Evolutionary conservation across 2,113 vertebrate species (phyloP).

Genomic region (Octodon degus): DNA sequence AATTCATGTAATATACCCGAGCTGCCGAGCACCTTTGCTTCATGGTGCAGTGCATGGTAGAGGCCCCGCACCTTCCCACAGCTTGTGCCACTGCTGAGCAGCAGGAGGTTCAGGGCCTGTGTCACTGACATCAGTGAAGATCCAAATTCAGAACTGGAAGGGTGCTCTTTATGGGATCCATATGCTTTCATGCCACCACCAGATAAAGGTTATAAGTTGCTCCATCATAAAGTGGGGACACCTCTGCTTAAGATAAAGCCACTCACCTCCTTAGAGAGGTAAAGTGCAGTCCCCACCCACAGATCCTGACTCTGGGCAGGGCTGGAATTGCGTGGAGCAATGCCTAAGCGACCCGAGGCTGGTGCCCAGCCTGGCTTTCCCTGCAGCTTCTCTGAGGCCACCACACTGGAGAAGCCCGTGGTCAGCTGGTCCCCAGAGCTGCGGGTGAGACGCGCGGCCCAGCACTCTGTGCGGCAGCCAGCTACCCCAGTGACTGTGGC

Average conservation of each 20-base stretch:
- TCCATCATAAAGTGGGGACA: background rate
- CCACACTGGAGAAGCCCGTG: background rate
- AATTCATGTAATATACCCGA: background rate
- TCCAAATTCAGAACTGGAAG: background rate
- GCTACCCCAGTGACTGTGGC: background rate
- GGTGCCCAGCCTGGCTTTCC: background rate
- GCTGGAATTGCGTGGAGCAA: background rate
- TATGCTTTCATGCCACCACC: background rate
- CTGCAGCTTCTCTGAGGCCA: background rate
- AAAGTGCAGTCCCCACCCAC: accelerated
- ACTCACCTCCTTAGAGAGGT: background rate
- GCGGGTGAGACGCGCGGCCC: background rate
- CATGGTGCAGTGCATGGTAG: too few species aligned
- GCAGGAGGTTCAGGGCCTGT: too few species aligned
- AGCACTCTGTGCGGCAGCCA: background rate
- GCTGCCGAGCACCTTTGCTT: background rate
- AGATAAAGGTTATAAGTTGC: background rate
- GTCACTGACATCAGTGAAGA: background rate
- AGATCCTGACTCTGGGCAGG: background rate
- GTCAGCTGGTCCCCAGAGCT: too few species aligned
- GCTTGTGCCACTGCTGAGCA: background rate
- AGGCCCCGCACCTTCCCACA: background rate
- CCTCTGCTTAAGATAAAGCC: background rate
- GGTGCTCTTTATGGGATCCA: background rate
- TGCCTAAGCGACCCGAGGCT: background rate